Conservation (phyloP, 2,888 invertebrate genomes). For the Octonoba sinensis region DNA sequence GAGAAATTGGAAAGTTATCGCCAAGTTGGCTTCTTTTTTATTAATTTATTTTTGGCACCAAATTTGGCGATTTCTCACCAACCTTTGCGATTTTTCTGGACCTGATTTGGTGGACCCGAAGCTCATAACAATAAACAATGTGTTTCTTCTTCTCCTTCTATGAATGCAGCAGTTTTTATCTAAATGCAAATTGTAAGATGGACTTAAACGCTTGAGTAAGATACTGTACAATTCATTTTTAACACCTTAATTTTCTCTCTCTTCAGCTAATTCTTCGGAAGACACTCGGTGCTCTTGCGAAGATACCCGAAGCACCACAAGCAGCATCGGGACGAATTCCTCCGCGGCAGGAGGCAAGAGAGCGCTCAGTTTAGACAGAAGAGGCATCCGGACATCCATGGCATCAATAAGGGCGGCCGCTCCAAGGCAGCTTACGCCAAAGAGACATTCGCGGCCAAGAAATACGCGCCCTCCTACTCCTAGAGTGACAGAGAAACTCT, state of each 20-base stretch:
- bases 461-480: conserved; percentile 46
- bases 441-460: neutral
- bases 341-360: neutral
- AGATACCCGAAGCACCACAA: conserved; percentile 7
- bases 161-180: too few relatives aligned
- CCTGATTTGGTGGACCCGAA: too few relatives aligned
- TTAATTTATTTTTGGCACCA: too few relatives aligned
- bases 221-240: neutral
- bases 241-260: neutral
- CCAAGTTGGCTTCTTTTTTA: too few relatives aligned
- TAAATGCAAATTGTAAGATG: too few relatives aligned
- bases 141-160: too few relatives aligned
- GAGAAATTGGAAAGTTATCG: too few relatives aligned
- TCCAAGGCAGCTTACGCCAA: neutral
- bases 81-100: too few relatives aligned
- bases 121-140: too few relatives aligned
- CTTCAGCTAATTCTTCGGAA: conserved; percentile 15
- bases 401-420: conserved; percentile 1
- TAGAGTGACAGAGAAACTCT: conserved; percentile 42
- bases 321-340: neutral
- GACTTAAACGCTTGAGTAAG: too few relatives aligned
- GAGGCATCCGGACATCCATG: conserved; percentile 10
- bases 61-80: too few relatives aligned
- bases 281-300: conserved; percentile 22
- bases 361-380: conserved; percentile 29